Evolutionary conservation across 2,113 vertebrate species (phyloP), one percentile per base, ranked within the genome.

Genomic region (Urocolius indicus): DNA sequence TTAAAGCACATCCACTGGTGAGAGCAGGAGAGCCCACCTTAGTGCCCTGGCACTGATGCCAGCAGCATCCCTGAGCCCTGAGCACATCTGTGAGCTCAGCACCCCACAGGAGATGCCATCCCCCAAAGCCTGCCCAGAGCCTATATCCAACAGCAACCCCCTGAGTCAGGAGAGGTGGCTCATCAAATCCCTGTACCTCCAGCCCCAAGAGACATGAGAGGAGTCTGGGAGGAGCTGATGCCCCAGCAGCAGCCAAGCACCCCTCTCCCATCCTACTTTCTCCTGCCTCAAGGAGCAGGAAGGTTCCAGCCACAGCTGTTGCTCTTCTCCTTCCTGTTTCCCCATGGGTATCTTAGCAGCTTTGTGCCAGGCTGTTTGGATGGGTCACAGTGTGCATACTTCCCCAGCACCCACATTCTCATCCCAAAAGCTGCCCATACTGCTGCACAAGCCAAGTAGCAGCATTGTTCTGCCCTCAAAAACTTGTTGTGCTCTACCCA

Each of bases 1-100:
- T 97, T 95, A 96, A 98, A 97, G 91, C 61, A 81, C 23, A 6
- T 78, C 95, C 96, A 93, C 73, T 36, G 41, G 91, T 92, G 89
- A 96, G 59, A 95, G 95, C 94, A 96, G 85, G 81, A 96, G 62
- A 80, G 36, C 68, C 94, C 95, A 88, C 38, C 75, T 6, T 36
- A 2, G 1, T 54, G 43, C n/a, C 76, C 61, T 13, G 4, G 11
- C n/a, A 54, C 2, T 16, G 48, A 29, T 2, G 6, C 1, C 59
- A 46, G 13, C 30, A 77, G 19, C 38, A 10, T 13, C 18, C 2
- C 1, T 2, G 0, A 34, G 30, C 52, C 57, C 67, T 2, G 1
- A 41, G 72, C 17, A 9, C 17, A 29, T 21, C 72, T 62, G n/a
- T 46, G 63, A 75, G 41, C 45, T 78, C 49, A 51, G 69, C 29